A percentile compares a stretch with the other conserved stretches of the same genome.
phyloP scores from a whole-genome alignment of 2,113 vertebrate genomes.

The Vombatus ursinus region DNA sequence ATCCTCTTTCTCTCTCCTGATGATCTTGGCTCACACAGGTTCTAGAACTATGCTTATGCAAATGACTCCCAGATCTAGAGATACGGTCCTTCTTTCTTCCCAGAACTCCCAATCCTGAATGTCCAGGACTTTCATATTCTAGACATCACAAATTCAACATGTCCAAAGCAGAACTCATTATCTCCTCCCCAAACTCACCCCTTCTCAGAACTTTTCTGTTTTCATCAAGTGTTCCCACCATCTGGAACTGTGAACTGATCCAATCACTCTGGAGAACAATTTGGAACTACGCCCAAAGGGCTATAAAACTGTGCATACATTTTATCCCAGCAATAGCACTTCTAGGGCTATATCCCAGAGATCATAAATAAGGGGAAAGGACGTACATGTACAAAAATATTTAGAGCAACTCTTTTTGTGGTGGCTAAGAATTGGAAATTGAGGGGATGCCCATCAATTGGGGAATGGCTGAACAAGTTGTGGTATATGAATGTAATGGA shows the following conservation, averaged over 20 bases:
- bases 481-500: too few species aligned
- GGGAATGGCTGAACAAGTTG: too few species aligned
- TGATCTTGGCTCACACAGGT: not conserved
- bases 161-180: not conserved
- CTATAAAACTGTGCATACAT: not conserved
- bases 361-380: not conserved
- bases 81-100: not conserved
- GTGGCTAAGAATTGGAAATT: too few species aligned
- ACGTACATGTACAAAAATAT: too few species aligned
- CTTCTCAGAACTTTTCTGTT: not conserved
- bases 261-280: not conserved
- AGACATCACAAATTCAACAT: not conserved
- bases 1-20: not conserved
- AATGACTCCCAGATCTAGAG: not conserved
- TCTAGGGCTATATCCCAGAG: not conserved
- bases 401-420: too few species aligned
- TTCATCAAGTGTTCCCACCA: not conserved
- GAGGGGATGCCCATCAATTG: too few species aligned
- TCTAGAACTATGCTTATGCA: not conserved
- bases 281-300: not conserved
- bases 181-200: not conserved
- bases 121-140: not conserved
- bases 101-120: not conserved
- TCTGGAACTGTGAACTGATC: too few species aligned
- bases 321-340: too few species aligned